phyloP scores from a whole-genome alignment of 2,113 vertebrate genomes.

The Lophotis ruficrista region DNA sequence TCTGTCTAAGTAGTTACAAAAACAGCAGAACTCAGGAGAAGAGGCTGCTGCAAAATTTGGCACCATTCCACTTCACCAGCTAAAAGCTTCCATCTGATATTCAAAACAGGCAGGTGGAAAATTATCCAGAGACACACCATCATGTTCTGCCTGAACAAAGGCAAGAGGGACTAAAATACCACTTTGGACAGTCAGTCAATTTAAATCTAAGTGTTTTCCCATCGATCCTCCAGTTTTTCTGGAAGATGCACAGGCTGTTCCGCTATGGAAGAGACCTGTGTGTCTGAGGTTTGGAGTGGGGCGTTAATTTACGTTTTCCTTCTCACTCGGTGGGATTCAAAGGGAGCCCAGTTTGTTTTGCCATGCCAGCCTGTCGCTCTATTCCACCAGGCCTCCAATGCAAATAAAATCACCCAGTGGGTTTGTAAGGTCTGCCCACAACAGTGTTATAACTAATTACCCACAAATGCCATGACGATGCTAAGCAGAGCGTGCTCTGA shows the following conservation, averaged over 20 bases:
- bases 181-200: background rate
- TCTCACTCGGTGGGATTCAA: background rate
- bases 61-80: background rate
- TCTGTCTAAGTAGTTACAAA: constrained; percentile 27
- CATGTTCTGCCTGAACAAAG: constrained; percentile 30
- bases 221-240: background rate
- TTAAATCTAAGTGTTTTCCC: constrained; percentile 11
- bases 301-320: constrained; percentile 3
- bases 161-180: constrained; percentile 15
- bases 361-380: background rate
- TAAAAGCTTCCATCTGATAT: constrained; percentile 45
- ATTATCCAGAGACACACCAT: constrained; percentile 34
- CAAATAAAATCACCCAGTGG: constrained; percentile 7
- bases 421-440: constrained; percentile 12
- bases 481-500: constrained; percentile 20
- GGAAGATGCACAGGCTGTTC: background rate
- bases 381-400: background rate
- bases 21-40: constrained; percentile 3
- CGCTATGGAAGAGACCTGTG: background rate
- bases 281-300: background rate
- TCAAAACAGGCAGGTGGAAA: constrained; percentile 62
- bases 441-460: constrained; percentile 18
- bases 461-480: constrained; percentile 5
- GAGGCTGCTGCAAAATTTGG: constrained; percentile 11
- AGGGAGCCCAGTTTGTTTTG: background rate